Base-by-base conservation (phyloP, 2,888 invertebrate genomes). In the Smittia aterrima region DNA sequence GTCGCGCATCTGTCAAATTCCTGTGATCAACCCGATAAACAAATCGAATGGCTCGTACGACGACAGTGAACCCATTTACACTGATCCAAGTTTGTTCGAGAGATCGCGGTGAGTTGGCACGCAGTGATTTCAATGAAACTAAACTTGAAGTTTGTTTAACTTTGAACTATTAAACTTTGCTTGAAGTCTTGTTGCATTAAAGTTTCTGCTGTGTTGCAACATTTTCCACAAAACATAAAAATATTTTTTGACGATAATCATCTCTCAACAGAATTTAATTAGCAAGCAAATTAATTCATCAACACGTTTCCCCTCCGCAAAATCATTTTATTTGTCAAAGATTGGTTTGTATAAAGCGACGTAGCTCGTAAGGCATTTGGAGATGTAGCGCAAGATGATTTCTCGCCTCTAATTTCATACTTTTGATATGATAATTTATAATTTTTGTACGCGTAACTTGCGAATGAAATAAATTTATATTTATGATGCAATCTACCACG, bases 11-110 rank as follows among this genome's bases (percentile, higher is more conserved):
- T 83, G 83, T 77, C 83, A 83, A 77, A 79, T 83, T 75, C 83
- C 82, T n/a, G 83, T 85, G 0, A 84, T 85, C 76, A 83, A 83
- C 76, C 83, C 83, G 20, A 80, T 85, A 75, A 83, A 86, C 80
- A 77, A 85, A 80, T 79, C 85, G 75, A 84, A 81, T 75, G 85
- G 85, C 16, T 79, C 78, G 73, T 93, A 93, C 79, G 93, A 92
- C 80, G 95, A 95, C 41, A 95, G 94, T 80, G 95, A 95, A 81
- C 95, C 95, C 0, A 95, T 95, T 78, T 95, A 95, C 83, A 95
- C 95, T 0, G 95, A 95, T 83, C 95, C 95, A 0, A 93, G 94
- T 1, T 85, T 95, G 41, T 95, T 95, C 80, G 95, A 95, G 83
- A 87, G 93, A 77, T 92, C 92, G 32, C 86, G 92, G 79, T 92